Evolutionary conservation across 2,888 invertebrate genomes (phyloP).

Genomic region (Cheilosia soror): DNA sequence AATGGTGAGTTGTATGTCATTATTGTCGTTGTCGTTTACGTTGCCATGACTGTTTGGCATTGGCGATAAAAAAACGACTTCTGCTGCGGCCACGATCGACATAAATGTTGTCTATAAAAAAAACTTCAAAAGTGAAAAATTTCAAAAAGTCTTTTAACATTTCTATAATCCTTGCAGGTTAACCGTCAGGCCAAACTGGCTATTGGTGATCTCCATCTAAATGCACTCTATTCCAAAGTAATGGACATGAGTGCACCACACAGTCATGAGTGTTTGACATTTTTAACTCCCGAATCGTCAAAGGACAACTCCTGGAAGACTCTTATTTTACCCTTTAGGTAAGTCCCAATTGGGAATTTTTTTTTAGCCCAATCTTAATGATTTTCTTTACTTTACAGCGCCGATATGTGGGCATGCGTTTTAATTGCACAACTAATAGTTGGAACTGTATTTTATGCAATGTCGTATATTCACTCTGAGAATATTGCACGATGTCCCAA

Average conservation of each 20-base stretch:
- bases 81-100: too few species aligned
- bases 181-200: slow-evolving; percentile 88
- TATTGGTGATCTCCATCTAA: slow-evolving; percentile 91
- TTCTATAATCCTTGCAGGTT: slow-evolving; percentile 77
- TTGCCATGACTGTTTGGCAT: too few species aligned
- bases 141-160: too few species aligned
- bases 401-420: slow-evolving; percentile 90
- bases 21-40: too few species aligned
- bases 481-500: slow-evolving; percentile 75
- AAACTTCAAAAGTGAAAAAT: too few species aligned
- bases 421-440: slow-evolving; percentile 88
- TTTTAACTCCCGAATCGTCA: slow-evolving; percentile 91
- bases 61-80: too few species aligned
- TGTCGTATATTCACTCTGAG: slow-evolving; percentile 84
- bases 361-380: neutral
- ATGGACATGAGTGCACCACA: slow-evolving; percentile 91
- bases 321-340: slow-evolving; percentile 91
- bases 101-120: too few species aligned
- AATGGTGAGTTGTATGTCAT: slow-evolving; percentile 83
- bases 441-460: slow-evolving; percentile 87
- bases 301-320: slow-evolving; percentile 94
- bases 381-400: slow-evolving; percentile 83
- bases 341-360: slow-evolving; percentile 82
- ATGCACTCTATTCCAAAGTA: slow-evolving; percentile 87
- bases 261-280: slow-evolving; percentile 92